These are phyloP conservation scores for Spodoptera litura DNA, from an alignment of 1,140 invertebrate species.

Conservation along the genomic window DNA sequence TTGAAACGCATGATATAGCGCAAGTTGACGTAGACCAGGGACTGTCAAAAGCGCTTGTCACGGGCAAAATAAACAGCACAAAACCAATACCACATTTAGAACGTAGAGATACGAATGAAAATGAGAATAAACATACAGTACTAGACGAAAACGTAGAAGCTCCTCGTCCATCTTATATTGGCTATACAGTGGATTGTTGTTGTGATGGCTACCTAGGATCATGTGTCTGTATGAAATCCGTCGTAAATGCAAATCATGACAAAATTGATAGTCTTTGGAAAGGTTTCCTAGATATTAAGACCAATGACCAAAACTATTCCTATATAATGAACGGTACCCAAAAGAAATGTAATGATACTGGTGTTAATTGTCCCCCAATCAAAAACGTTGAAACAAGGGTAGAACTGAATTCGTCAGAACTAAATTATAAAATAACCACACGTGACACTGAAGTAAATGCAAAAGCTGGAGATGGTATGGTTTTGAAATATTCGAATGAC, in stretches of 20 bases:
- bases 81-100: conserved; percentile 18
- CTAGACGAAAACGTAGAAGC: background rate
- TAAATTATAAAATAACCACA: background rate
- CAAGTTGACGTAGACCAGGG: background rate
- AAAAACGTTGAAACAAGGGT: background rate
- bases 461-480: conserved; percentile 55
- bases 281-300: conserved; percentile 50
- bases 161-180: conserved; percentile 61
- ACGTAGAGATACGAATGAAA: background rate
- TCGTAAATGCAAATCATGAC: conserved; percentile 55
- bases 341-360: conserved; percentile 19
- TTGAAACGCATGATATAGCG: background rate
- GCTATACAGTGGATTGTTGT: conserved; percentile 71
- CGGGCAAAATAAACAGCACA: background rate
- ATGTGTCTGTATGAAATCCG: conserved; percentile 70
- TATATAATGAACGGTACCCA: conserved; percentile 62
- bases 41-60: background rate
- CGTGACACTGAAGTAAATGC: conserved; percentile 53
- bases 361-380: background rate
- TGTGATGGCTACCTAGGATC: conserved; percentile 66
- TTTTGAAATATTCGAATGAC: conserved; percentile 62
- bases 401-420: conserved; percentile 18
- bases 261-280: conserved; percentile 65
- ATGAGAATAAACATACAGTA: background rate
- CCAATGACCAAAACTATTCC: conserved; percentile 55